Evolutionary conservation across 2,888 invertebrate genomes (phyloP), one percentile per base, ranked within the genome.

Genomic region (Poecilobothrus nobilitatus): DNA sequence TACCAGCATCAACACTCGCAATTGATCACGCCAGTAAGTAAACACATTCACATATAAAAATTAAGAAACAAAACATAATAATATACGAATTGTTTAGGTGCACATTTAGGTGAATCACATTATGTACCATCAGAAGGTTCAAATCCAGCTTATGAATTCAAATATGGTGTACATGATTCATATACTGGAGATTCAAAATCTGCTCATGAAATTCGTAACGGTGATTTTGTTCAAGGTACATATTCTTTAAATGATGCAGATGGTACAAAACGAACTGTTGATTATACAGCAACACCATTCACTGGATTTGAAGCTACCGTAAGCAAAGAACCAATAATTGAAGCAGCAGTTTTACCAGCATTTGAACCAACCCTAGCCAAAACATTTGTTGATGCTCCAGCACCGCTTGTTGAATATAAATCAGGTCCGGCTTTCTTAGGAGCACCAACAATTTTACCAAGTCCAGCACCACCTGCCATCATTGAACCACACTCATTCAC

Each of bases 171-270:
- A 12, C 41, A 41, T 41, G 41, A 41, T 15, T 12, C 15, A 41
- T 12, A 12, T 12, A 41, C 41, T 9, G 41, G 41, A 5, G 41
- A 41, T 8, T 41, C 41, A 41, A 41, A 41, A 41, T 41, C 41
- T 41, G 41, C 41, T 41, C 15, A 41, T 41, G 41, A 62, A 62
- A 62, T n/a, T 18, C n/a, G 62, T 20, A 62, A n/a, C 10, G 62
- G 62, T 62, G 62, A 62, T 62, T 20, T n/a, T 62, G 62, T 62
- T 4, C 2, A 62, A 62, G 62, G 62, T 62, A n/a, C n/a, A 62
- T 62, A 62, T 18, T 62, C 62, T 4, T 21, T 62, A 20, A 21
- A 20, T 62, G 62, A 62, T 9, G n/a, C 62, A 20, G 62, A 62
- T 62, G 62, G 62, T 21, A 62, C 62, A 20, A n/a, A n/a, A 20